Evolutionary conservation across 1,140 invertebrate species (phyloP).

Genomic region (Hermetia illucens): DNA sequence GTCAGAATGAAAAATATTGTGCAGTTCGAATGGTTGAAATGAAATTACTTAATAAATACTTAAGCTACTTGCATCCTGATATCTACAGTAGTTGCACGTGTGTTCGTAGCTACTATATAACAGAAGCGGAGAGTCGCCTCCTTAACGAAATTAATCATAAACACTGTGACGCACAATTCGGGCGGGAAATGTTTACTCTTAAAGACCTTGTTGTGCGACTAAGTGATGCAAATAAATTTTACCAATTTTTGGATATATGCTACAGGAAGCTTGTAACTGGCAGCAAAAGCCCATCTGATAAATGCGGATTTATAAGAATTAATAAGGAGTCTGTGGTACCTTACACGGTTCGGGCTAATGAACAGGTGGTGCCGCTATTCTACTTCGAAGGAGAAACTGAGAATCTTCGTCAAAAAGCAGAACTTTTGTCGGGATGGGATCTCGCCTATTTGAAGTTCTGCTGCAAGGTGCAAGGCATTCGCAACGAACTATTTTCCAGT

Average conservation of each 20-base stretch:
- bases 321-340: constrained; percentile 90
- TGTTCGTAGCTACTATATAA: constrained; percentile 87
- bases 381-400: constrained; percentile 88
- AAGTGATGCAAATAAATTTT: constrained; percentile 78
- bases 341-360: constrained; percentile 67
- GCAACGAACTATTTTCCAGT: constrained; percentile 79
- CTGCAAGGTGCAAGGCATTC: constrained; percentile 84
- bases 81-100: constrained; percentile 73
- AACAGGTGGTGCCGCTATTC: constrained; percentile 86
- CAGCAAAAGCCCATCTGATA: constrained; percentile 52
- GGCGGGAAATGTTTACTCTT: constrained; percentile 72
- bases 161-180: constrained; percentile 84
- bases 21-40: constrained; percentile 83
- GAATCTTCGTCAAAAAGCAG: constrained; percentile 70
- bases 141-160: constrained; percentile 87
- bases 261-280: constrained; percentile 62
- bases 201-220: constrained; percentile 82
- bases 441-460: constrained; percentile 85
- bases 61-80: constrained; percentile 65
- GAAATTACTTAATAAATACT: constrained; percentile 72
- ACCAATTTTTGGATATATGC: constrained; percentile 77
- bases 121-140: constrained; percentile 73
- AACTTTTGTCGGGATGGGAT: constrained; percentile 78
- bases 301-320: constrained; percentile 86
- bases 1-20: constrained; percentile 72